Base-by-base conservation (phyloP, 2,888 invertebrate genomes). In the Brachypterus glaber region DNA sequence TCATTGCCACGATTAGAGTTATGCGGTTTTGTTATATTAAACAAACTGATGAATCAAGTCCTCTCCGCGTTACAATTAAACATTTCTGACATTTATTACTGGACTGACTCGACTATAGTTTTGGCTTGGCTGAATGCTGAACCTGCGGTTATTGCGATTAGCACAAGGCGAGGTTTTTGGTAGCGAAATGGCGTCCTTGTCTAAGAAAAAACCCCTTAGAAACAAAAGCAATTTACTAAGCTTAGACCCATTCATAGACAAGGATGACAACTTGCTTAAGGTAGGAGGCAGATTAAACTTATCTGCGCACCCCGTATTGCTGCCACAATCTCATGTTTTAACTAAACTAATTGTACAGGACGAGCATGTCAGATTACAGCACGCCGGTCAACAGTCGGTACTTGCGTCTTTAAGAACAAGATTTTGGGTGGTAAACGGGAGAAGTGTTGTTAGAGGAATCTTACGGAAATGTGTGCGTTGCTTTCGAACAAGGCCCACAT, bases 61-160 rank as follows among this genome's bases (percentile, higher is more conserved):
- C n/a, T n/a, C n/a, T n/a, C n/a, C n/a, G n/a, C 40, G 3, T 27
- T 47, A 1, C 16, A 29, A 4, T 12, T 43, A 2, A 14, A 17
- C 2, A 17, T 47, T 16, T 17, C 17, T 1, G 8, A 39, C 15
- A 26, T 37, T 1, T 41, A 15, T 15, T 44, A 37, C 11, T 54
- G 49, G 50, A 47, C 53, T 2, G 57, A 60, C 36, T 58, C 54
- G 0, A n/a, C n/a, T n/a, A n/a, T n/a, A n/a, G n/a, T n/a, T n/a
- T n/a, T n/a, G n/a, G n/a, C n/a, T n/a, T n/a, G 49, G 47, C 12
- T 51, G 56, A 4, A 50, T 51, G 2, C 37, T 57, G 1, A 43
- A 45, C 17, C 58, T 57, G 55, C 33, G n/a, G n/a, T n/a, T n/a
- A n/a, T n/a, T n/a, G n/a, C 25, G 17, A 40, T 26, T 26, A 7